Percentiles rank a stretch among this genome's conserved stretches.
Conservation (phyloP, 2,113 vertebrate genomes). For the Diadophis punctatus region DNA sequence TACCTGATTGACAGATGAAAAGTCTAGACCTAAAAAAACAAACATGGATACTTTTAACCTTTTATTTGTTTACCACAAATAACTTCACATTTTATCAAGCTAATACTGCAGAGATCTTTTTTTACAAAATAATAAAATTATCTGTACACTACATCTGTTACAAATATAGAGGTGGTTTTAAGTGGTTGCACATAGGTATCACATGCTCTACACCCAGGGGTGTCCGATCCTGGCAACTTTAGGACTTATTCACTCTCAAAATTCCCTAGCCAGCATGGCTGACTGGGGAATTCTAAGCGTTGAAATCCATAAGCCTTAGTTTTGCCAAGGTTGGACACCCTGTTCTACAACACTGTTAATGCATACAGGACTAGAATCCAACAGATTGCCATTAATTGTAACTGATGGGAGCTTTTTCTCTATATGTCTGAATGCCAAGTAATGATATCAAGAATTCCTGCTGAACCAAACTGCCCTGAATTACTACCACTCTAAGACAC, state of each 20-base stretch:
- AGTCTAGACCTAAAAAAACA: not conserved
- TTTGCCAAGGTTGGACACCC: not conserved
- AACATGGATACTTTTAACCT: slow-evolving; percentile 30
- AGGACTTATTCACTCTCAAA: not conserved
- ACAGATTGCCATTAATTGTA: slow-evolving; percentile 55
- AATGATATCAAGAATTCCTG: slow-evolving; percentile 34
- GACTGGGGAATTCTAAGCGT: not conserved
- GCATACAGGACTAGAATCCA: slow-evolving; percentile 57
- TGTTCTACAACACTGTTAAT: slow-evolving; percentile 43
- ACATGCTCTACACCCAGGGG: slow-evolving; percentile 50
- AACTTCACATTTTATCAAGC: slow-evolving; percentile 64
- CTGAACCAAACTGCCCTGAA: slow-evolving; percentile 44
- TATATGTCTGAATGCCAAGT: slow-evolving; percentile 52
- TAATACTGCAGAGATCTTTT: slow-evolving; percentile 50
- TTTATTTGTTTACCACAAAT: slow-evolving; percentile 45
- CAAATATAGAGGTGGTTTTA: slow-evolving; percentile 72
- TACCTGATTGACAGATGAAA: not conserved
- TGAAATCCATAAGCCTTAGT: not conserved
- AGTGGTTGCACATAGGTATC: slow-evolving; percentile 63
- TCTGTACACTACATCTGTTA: slow-evolving; percentile 68
- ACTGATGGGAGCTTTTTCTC: slow-evolving; percentile 48
- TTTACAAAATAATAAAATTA: slow-evolving; percentile 65
- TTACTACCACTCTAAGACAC: not conserved
- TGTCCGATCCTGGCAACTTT: not conserved
- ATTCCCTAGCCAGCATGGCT: not conserved